A percentile compares a stretch with the other conserved stretches of the same genome.
Evolutionary conservation across 2,888 invertebrate genomes (phyloP).

Genomic region (Leptodirus hochenwartii): DNA sequence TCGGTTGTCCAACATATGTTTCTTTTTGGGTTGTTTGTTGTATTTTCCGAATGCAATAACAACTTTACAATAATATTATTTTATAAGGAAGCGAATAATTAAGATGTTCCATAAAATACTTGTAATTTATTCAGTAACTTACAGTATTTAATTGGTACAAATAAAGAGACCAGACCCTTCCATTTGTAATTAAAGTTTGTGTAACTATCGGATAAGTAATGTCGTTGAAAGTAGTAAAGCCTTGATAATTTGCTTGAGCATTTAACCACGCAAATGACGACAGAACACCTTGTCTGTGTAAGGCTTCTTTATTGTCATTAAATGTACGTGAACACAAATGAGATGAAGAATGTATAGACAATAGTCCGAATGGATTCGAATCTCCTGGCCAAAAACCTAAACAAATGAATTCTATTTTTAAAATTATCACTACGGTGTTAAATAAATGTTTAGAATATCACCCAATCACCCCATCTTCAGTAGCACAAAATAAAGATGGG

Average conservation of each 20-base stretch:
- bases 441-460: too few relatives aligned
- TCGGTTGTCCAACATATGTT: constrained; percentile 70
- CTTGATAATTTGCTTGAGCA: constrained; percentile 64
- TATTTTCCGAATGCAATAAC: constrained; percentile 40
- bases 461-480: too few relatives aligned
- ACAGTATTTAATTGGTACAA: constrained; percentile 89
- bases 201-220: constrained; percentile 78
- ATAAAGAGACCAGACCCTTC: constrained; percentile 65
- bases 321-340: constrained; percentile 34
- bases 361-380: constrained; percentile 51
- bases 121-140: too few relatives aligned
- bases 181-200: constrained; percentile 80
- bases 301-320: constrained; percentile 36
- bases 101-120: too few relatives aligned
- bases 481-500: too few relatives aligned
- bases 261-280: constrained; percentile 66
- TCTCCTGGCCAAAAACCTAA: constrained; percentile 76
- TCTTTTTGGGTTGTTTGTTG: constrained; percentile 44
- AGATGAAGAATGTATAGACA: constrained; percentile 54
- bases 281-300: constrained; percentile 57
- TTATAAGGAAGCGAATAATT: too few relatives aligned
- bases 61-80: too few relatives aligned
- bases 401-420: constrained; percentile 17
- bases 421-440: too few relatives aligned
- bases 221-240: constrained; percentile 82